phyloP scores from a whole-genome alignment of 2,797 vertebrate species.

The Chaenodraco wilsoni region DNA sequence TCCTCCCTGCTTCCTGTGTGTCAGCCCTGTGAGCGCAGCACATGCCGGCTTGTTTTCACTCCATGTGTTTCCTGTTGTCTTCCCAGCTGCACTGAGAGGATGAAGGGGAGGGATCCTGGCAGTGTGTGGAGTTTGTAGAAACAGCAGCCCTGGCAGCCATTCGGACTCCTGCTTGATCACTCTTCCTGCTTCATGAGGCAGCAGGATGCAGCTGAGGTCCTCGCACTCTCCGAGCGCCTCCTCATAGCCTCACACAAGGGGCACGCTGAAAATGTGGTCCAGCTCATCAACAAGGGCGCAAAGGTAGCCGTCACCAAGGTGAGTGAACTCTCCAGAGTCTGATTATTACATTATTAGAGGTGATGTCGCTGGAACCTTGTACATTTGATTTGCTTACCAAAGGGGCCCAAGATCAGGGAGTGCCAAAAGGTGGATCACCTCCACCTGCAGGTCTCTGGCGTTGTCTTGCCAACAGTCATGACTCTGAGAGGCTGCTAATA shows the following conservation, averaged over 20 bases:
- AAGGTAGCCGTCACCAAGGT: constrained; percentile 98
- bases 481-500: neutral
- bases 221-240: constrained; percentile 96
- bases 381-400: neutral
- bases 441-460: neutral
- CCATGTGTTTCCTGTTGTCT: constrained; percentile 74
- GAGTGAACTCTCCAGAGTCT: constrained; percentile 64
- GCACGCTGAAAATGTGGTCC: constrained; percentile 97
- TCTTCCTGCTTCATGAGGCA: constrained; percentile 95
- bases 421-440: neutral
- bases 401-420: neutral
- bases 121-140: constrained; percentile 28
- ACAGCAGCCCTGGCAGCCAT: constrained; percentile 12
- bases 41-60: constrained; percentile 45
- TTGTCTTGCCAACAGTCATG: neutral
- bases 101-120: constrained; percentile 64
- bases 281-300: constrained; percentile 98
- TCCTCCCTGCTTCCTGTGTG: constrained; percentile 55
- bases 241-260: constrained; percentile 97
- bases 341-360: neutral
- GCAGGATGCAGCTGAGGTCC: constrained; percentile 92
- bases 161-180: constrained; percentile 25
- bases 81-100: constrained; percentile 78
- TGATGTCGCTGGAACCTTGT: neutral
- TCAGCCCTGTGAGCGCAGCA: constrained; percentile 19